These are phyloP conservation scores for Chymomyza caudatula DNA, from an alignment of 2,888 invertebrate genomes.

Conservation along the genomic window DNA sequence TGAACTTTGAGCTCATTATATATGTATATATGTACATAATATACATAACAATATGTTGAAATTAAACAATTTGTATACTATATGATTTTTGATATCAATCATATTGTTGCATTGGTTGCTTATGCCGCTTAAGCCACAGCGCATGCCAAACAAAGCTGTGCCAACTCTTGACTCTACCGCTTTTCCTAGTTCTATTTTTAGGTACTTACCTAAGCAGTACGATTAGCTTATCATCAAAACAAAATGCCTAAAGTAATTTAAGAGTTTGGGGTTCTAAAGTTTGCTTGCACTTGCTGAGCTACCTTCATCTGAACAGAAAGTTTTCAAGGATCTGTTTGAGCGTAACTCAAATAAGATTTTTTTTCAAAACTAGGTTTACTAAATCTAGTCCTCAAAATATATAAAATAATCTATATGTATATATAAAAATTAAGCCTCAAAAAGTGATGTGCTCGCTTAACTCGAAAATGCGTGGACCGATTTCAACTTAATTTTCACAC, in stretches of 20 bases:
- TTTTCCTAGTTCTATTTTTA: too few relatives aligned
- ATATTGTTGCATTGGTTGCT: background rate
- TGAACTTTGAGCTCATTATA: slow-evolving; percentile 48
- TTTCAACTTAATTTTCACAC: too few relatives aligned
- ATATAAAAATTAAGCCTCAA: too few relatives aligned
- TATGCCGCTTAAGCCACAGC: background rate
- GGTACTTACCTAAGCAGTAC: too few relatives aligned
- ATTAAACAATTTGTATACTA: slow-evolving; percentile 5
- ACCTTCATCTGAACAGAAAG: background rate
- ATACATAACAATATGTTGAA: slow-evolving; percentile 14
- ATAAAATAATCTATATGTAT: too few relatives aligned
- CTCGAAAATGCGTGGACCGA: too few relatives aligned
- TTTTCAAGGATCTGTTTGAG: too few relatives aligned
- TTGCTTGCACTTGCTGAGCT: background rate
- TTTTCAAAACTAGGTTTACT: too few relatives aligned
- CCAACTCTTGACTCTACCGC: too few relatives aligned
- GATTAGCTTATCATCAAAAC: background rate
- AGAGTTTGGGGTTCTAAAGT: background rate
- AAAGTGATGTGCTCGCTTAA: too few relatives aligned
- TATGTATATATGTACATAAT: slow-evolving; percentile 3
- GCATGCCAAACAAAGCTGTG: background rate
- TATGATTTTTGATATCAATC: background rate
- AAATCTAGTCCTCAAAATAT: too few relatives aligned
- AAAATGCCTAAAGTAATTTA: background rate
- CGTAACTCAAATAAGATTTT: too few relatives aligned